Base-by-base conservation (phyloP, 2,888 invertebrate genomes). In the Amitus sp. region DNA sequence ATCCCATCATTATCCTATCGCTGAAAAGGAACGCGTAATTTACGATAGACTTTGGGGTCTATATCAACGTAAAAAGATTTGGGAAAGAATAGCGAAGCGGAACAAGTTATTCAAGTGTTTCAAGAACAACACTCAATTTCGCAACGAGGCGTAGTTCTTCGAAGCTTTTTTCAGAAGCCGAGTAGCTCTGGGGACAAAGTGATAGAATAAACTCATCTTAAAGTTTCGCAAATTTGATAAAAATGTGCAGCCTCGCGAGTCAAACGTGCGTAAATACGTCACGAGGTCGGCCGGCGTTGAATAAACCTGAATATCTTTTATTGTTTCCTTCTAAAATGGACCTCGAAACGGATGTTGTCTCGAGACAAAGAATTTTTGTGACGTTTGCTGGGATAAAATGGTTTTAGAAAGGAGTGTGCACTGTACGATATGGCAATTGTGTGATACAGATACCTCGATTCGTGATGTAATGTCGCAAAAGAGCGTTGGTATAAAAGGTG, bases 401-500 rank as follows among this genome's bases (percentile, higher is more conserved):
- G 30, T 55, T 69, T 78, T 77, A 78, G 78, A 78, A 78, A 78
- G 78, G 63, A 68, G 62, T 47, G 56, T 54, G 57, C 46, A 47
- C 30, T 45, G 15, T 30, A 37, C 47, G 47, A 42, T 61, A 47
- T 54, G 42, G 47, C 54, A 18, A 49, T 15, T 34, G 47, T 52
- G 55, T 33, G 58, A 52, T 62, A 52, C 61, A 55, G 34, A 62
- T 66, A 59, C 64, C 47, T 55, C 53, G 55, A 53, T 60, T 54
- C 43, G 59, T 62, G 68, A 69, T 71, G 60, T 64, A 67, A 68
- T 69, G 66, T 65, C 57, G 49, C 53, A 49, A 57, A 66, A 71
- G 52, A 67, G 57, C 49, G 59, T 48, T 55, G 62, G 73, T 78
- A 78, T 78, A 78, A 76, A 78, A 79, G 73, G 71, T 74, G 70